Conservation (phyloP, 2,113 vertebrate species). For the Prietella phreatophila region DNA sequence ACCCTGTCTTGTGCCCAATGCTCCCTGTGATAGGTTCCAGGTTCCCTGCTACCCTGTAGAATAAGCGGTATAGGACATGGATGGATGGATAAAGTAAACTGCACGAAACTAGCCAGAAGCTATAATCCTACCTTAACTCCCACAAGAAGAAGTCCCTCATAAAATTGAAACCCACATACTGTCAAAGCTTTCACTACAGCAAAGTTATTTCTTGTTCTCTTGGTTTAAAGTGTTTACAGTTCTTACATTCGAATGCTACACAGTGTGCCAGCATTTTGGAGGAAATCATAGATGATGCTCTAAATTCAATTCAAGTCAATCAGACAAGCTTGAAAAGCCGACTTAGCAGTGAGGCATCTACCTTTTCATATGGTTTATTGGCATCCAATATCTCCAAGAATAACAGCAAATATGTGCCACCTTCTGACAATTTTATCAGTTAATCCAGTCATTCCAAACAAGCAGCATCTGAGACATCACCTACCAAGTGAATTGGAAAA, state of each 20-base stretch:
- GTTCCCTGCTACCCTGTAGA: too few relatives aligned
- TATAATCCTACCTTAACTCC: neutral
- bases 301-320: neutral
- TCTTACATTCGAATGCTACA: neutral
- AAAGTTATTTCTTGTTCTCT: neutral
- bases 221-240: neutral
- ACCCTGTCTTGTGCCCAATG: too few relatives aligned
- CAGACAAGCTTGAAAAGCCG: neutral
- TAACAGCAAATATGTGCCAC: neutral
- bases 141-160: neutral
- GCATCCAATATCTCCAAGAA: neutral
- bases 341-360: neutral
- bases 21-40: too few relatives aligned
- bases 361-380: neutral
- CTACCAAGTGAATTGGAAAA: constrained; percentile 2
- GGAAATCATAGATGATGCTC: neutral
- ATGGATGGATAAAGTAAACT: neutral
- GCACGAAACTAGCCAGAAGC: neutral
- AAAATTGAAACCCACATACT: neutral
- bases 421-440: neutral
- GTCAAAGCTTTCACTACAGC: neutral
- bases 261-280: neutral
- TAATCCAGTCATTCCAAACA: constrained; percentile 26
- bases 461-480: neutral
- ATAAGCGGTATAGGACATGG: too few relatives aligned